Evolutionary conservation across 1,140 invertebrate species (phyloP).

Genomic region (Scaptomyza montana): DNA sequence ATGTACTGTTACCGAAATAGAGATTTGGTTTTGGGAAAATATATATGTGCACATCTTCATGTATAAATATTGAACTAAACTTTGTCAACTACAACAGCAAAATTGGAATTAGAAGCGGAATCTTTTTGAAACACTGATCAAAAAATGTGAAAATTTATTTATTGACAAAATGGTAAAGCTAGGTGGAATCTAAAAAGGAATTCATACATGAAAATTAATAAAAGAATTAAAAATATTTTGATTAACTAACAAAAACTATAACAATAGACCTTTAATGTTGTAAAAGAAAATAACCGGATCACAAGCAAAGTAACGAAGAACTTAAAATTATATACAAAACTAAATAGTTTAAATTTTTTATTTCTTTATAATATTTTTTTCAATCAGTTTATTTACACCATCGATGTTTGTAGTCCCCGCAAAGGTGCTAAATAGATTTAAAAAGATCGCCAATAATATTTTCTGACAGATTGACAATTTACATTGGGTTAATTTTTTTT

Average conservation of each 20-base stretch:
- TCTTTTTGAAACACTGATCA: constrained; percentile 39
- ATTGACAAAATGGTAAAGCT: constrained; percentile 71
- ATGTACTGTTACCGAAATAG: no score
- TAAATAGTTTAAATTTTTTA: constrained; percentile 42
- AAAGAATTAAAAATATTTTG: constrained; percentile 75
- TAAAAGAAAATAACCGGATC: constrained; percentile 3
- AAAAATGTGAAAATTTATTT: constrained; percentile 58
- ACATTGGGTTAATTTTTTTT: constrained; percentile 5
- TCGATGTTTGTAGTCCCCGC: constrained; percentile 11
- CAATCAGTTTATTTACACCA: neutral
- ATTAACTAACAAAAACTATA: constrained; percentile 71
- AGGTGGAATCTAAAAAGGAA: constrained; percentile 75
- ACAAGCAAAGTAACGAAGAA: no score
- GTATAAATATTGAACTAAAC: constrained; percentile 32
- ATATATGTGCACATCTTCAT: no score
- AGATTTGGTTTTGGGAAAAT: no score
- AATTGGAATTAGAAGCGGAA: constrained; percentile 62
- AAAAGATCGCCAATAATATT: constrained; percentile 9
- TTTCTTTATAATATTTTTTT: constrained; percentile 5
- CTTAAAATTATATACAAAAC: constrained; percentile 9
- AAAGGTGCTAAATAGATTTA: constrained; percentile 67
- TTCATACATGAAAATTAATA: constrained; percentile 48
- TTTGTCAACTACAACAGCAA: constrained; percentile 57
- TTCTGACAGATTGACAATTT: constrained; percentile 11
- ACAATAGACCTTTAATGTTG: constrained; percentile 45